These are phyloP conservation scores for Drosophila antonietae DNA, from an alignment of 2,888 invertebrate genomes.

Conservation along the genomic window DNA sequence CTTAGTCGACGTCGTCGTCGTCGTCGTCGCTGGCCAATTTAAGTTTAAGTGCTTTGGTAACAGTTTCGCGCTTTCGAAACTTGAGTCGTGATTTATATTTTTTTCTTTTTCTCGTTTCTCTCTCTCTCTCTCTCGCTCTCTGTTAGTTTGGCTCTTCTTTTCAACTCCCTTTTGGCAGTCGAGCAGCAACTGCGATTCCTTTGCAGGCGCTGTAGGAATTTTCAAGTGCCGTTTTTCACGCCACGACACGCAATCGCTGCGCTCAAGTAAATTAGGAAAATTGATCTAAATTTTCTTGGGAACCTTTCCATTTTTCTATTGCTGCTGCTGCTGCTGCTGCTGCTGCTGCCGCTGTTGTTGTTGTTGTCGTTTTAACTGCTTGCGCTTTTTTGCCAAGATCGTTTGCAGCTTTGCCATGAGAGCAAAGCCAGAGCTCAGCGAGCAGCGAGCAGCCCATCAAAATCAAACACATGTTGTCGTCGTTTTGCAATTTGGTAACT, in stretches of 20 bases:
- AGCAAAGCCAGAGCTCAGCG: background rate
- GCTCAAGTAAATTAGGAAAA: conserved; percentile 79
- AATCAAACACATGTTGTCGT: conserved; percentile 59
- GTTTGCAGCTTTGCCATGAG: conserved; percentile 28
- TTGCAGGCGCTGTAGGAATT: conserved; percentile 54
- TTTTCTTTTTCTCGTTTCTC: background rate
- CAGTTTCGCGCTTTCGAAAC: conserved; percentile 81
- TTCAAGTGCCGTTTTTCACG: conserved; percentile 81
- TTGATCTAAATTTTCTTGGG: conserved; percentile 80
- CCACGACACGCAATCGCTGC: conserved; percentile 80
- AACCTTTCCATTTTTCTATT: conserved; percentile 66
- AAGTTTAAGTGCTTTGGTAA: conserved; percentile 81
- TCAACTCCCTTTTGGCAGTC: conserved; percentile 20
- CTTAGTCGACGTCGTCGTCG: conserved; percentile 53
- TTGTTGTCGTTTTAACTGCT: conserved; percentile 1
- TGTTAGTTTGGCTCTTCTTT: conserved; percentile 14
- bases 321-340: conserved; percentile 16
- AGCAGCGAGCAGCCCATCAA: conserved; percentile 38
- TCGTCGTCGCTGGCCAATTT: conserved; percentile 74
- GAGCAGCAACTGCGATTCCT: conserved; percentile 44
- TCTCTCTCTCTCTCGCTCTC: background rate
- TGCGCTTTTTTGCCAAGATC: conserved; percentile 56
- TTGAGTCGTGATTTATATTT: conserved; percentile 81
- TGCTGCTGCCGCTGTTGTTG: background rate
- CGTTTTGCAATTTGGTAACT: conserved; percentile 24